A percentile compares a stretch with the other conserved stretches of the same genome.
These are phyloP conservation scores for Pipra filicauda DNA, from an alignment of 2,113 vertebrate species.

Conservation along the genomic window DNA sequence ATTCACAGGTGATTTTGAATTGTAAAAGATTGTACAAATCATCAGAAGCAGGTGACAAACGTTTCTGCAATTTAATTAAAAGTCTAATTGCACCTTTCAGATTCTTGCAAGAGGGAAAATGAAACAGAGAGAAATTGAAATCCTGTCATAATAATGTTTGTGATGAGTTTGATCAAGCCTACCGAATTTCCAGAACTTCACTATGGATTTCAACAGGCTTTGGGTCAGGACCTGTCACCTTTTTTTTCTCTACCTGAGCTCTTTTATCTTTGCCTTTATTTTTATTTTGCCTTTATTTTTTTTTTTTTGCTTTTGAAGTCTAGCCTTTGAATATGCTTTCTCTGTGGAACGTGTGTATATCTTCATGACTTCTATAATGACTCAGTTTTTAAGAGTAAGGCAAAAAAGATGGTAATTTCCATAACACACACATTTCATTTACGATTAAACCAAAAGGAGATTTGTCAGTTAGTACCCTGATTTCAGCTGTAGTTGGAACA, in stretches of 20 bases:
- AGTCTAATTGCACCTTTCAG: not conserved
- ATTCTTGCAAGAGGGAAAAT: not conserved
- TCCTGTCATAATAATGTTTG: not conserved
- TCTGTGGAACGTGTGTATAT: constrained; percentile 26
- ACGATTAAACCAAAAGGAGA: not conserved
- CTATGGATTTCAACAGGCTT: not conserved
- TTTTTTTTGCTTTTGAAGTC: not conserved
- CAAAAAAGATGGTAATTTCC: constrained; percentile 13
- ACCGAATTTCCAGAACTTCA: not conserved
- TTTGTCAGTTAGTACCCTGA: not conserved
- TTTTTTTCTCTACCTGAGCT: constrained; percentile 26
- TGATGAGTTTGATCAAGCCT: not conserved
- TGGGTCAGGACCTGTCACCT: not conserved
- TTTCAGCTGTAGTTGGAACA: constrained; percentile 7
- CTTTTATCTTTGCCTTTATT: constrained; percentile 49
- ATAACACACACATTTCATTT: constrained; percentile 30
- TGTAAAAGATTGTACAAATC: not conserved
- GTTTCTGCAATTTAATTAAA: not conserved
- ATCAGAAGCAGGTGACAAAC: not conserved
- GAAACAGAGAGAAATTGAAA: not conserved
- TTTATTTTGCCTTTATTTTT: not conserved
- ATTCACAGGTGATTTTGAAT: not conserved
- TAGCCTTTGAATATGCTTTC: constrained; percentile 45
- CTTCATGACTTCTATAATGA: constrained; percentile 42
- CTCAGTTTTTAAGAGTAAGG: constrained; percentile 1